Conservation (phyloP, 2,797 vertebrate genomes). For the Simalia tracyae region DNA sequence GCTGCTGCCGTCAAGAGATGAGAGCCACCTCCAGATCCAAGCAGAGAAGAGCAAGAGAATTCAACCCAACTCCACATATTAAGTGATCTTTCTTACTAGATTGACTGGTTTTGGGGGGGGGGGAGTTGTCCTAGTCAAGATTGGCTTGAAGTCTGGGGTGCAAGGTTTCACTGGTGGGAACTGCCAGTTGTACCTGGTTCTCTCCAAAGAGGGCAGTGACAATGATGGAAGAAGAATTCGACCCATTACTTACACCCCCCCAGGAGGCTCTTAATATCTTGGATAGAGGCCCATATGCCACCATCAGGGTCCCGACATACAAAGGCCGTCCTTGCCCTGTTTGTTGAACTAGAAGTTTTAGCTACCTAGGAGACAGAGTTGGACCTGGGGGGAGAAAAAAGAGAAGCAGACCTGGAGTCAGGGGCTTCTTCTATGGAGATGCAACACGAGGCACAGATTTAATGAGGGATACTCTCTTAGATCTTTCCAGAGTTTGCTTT, state of each 20-base stretch:
- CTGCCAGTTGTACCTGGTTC: background rate
- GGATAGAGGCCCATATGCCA: too few relatives aligned
- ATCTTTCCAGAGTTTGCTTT: background rate
- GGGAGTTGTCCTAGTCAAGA: background rate
- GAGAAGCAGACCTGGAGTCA: background rate
- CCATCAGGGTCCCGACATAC: too few relatives aligned
- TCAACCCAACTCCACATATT: background rate
- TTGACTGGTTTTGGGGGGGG: background rate
- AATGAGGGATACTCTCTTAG: fast-evolving
- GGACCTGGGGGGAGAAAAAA: background rate
- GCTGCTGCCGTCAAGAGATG: background rate
- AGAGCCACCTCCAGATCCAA: background rate
- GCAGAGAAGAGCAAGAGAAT: background rate
- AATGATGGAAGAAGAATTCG: background rate
- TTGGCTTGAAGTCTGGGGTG: background rate
- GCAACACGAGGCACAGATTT: background rate
- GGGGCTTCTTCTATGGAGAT: background rate
- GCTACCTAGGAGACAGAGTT: too few relatives aligned
- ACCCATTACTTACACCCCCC: background rate
- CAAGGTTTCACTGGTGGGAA: background rate
- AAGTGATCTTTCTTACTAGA: background rate
- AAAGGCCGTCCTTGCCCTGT: background rate
- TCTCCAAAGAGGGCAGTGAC: background rate
- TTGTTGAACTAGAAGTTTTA: background rate
- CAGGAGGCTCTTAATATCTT: background rate